Evolutionary conservation across 2,113 vertebrate genomes (phyloP), one percentile per base, ranked within the genome.

Genomic region (Thermophis baileyi): DNA sequence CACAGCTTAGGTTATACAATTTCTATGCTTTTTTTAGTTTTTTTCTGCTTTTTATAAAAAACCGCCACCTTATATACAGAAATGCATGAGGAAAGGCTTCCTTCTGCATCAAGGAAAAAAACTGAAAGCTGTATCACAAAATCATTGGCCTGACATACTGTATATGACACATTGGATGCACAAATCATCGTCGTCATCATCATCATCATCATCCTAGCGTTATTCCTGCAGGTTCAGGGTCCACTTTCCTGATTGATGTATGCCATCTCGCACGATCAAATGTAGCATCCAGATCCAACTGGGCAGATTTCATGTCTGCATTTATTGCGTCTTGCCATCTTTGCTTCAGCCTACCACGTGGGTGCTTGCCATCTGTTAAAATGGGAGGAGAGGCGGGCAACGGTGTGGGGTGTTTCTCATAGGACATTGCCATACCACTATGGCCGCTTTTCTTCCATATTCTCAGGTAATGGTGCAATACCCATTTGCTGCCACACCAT

Each of bases 131-230:
- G 55, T 51, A 25, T 44, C 25, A 8, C 91, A 54, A 1, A 92
- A 94, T 18, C 24, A 4, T 89, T 85, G 92, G n/a, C 60, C 51
- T 91, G 90, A 94, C 93, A 63, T n/a, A 63, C 63, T 55, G 25
- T 27, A 1, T 63, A 63, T 35, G 44, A 57, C 91, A 86, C 55
- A 54, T 94, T 92, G 91, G 51, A 14, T 47, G 74, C 81, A 0
- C 86, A 1, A 53, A 1, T 86, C 11, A 10, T 27, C 55, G 8
- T 24, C 1, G 6, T 22, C 53, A 53, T 53, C 51, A 55, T 55
- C 54, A 24, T 27, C 55, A 24, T 24, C 1, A 24, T 22, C 53
- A 3, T 57, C 7, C 55, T 57, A 57, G 24, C 10, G 1, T 60
- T 60, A 60, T 60, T 60, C 57, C 10, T 3, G 11, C 25, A 30